Evolutionary conservation across 2,113 vertebrate genomes (phyloP).

Genomic region (Callionymus lyra): DNA sequence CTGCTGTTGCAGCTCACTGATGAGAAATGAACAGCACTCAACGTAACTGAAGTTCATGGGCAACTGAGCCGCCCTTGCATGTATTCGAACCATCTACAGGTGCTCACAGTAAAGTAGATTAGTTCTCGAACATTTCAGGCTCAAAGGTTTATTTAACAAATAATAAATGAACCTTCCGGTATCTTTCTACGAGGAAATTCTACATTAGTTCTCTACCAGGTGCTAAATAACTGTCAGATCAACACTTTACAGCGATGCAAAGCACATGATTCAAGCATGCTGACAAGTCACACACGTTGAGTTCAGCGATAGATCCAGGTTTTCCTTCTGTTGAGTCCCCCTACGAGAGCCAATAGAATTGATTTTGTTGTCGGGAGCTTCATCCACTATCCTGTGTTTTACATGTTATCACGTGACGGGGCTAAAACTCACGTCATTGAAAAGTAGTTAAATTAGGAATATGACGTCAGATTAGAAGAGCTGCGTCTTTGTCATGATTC

Average conservation of each 20-base stretch:
- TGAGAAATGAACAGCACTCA: too few species aligned
- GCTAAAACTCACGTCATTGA: too few species aligned
- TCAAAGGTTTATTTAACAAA: constrained; percentile 9
- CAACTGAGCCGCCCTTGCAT: constrained; percentile 4
- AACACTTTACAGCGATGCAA: constrained; percentile 56
- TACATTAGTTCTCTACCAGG: constrained; percentile 33
- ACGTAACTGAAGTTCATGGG: too few species aligned
- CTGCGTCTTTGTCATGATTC: too few species aligned
- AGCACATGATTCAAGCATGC: constrained; percentile 9
- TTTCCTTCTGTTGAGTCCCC: too few species aligned
- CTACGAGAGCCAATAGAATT: constrained; percentile 3
- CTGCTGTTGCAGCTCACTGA: constrained; percentile 14
- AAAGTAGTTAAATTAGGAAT: too few species aligned
- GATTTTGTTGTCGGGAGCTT: background rate
- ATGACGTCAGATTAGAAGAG: too few species aligned
- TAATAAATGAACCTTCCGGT: constrained; percentile 6
- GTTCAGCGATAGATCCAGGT: constrained; percentile 1
- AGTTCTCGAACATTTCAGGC: too few species aligned
- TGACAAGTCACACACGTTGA: background rate
- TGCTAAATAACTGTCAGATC: constrained; percentile 44
- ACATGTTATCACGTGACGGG: too few species aligned
- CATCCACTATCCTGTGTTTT: too few species aligned
- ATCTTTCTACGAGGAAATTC: constrained; percentile 38
- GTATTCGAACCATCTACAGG: constrained; percentile 11
- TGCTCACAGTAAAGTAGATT: constrained; percentile 5